phyloP scores from a whole-genome alignment of 1,140 invertebrate species.

The Coenobita brevimanus region DNA sequence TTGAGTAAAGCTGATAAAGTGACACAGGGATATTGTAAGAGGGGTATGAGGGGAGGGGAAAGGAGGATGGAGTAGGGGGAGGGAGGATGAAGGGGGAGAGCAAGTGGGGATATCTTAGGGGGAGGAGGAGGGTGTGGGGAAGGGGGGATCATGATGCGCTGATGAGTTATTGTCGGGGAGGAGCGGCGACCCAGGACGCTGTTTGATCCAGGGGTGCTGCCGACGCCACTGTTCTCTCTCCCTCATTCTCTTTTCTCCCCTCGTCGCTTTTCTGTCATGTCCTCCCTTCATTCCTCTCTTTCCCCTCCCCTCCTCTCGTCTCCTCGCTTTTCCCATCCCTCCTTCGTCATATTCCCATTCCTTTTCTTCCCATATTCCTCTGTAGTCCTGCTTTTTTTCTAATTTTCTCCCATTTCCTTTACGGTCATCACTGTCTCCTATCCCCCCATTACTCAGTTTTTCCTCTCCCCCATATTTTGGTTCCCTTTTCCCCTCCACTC shows the following conservation, averaged over 20 bases:
- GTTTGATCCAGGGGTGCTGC: constrained; percentile 43
- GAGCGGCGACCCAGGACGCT: neutral
- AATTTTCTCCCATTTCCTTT: neutral
- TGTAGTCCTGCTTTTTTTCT: no score
- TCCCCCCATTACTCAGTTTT: neutral
- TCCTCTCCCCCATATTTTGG: neutral
- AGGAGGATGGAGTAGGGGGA: neutral
- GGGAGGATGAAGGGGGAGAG: no score
- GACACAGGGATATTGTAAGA: constrained; percentile 35
- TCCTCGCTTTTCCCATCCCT: neutral
- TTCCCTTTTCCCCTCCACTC: neutral
- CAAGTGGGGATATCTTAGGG: constrained; percentile 22
- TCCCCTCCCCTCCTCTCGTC: neutral
- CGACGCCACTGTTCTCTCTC: neutral
- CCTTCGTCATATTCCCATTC: neutral
- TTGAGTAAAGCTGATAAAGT: constrained; percentile 53
- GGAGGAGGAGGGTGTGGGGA: neutral
- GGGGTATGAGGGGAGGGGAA: neutral
- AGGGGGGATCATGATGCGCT: constrained; percentile 25
- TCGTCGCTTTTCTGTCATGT: neutral
- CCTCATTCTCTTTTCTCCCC: neutral
- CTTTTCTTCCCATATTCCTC: neutral
- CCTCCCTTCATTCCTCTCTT: neutral
- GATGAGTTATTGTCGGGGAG: constrained; percentile 48
- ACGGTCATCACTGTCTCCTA: no score